Evolutionary conservation across 2,797 vertebrate species (phyloP).

Genomic region (Cynodonichthys magdalenae): DNA sequence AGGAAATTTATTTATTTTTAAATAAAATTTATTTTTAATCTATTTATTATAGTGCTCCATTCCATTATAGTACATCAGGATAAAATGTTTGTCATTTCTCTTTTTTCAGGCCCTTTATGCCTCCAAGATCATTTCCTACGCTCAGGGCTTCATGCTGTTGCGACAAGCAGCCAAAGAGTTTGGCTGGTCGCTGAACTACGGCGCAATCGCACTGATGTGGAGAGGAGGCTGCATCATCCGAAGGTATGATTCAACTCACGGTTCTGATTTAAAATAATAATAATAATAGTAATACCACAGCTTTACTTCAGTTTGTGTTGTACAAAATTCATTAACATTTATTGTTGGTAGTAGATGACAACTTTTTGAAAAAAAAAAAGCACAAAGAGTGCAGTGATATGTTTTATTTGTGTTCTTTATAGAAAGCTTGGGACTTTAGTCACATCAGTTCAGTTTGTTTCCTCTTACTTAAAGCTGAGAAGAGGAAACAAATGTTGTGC

Average conservation of each 20-base stretch:
- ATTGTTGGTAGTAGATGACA: background rate
- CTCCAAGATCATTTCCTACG: conserved; percentile 98
- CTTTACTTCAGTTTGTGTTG: conserved; percentile 22
- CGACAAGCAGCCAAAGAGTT: conserved; percentile 93
- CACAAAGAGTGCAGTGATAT: background rate
- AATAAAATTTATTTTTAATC: too few relatives aligned
- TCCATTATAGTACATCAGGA: too few relatives aligned
- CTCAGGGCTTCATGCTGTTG: conserved; percentile 98
- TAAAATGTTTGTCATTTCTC: background rate
- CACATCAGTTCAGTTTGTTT: background rate
- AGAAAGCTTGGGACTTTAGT: background rate
- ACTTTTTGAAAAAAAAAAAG: conserved; percentile 15
- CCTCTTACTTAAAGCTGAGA: background rate
- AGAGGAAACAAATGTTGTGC: background rate
- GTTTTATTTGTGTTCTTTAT: conserved; percentile 1
- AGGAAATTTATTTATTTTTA: too few relatives aligned
- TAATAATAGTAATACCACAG: background rate
- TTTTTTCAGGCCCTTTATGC: conserved; percentile 90
- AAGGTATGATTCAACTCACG: conserved; percentile 77
- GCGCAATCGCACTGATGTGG: conserved; percentile 98
- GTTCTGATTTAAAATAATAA: conserved; percentile 16
- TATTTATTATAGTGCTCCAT: too few relatives aligned
- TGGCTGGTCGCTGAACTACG: conserved; percentile 94
- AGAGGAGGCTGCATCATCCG: conserved; percentile 97
- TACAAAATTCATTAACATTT: conserved; percentile 28